Percentiles rank a stretch among this genome's conserved stretches.
phyloP scores from a whole-genome alignment of 2,888 invertebrate genomes.

The Neuroscelio doddi region DNA sequence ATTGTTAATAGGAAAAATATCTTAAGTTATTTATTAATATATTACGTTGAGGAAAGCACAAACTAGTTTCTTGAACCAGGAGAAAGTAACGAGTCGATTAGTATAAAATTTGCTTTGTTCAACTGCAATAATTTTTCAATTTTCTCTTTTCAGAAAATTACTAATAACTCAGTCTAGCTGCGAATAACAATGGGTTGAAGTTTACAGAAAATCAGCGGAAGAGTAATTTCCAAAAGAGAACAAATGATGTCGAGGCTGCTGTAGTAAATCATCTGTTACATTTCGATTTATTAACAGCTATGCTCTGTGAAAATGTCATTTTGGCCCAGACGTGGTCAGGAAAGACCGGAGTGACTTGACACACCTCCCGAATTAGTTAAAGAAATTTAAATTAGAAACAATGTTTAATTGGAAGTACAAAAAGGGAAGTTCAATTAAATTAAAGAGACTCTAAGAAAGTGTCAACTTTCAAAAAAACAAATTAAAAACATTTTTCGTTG shows the following conservation, averaged over 20 bases:
- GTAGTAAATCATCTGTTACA: neutral
- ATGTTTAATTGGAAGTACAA: neutral
- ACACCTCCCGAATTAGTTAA: neutral
- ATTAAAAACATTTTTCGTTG: too few relatives aligned
- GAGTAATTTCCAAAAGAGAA: neutral
- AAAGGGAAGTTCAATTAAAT: neutral
- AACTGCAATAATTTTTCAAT: neutral
- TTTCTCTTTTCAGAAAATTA: neutral
- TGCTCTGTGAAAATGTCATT: neutral
- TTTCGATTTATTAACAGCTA: slow-evolving; percentile 3
- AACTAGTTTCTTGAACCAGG: too few relatives aligned
- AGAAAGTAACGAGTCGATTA: slow-evolving; percentile 1
- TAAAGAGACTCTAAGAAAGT: too few relatives aligned
- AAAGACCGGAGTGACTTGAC: neutral
- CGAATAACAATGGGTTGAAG: slow-evolving; percentile 21
- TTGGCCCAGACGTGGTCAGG: neutral
- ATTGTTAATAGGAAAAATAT: too few relatives aligned
- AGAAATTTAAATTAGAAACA: neutral
- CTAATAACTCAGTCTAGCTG: slow-evolving; percentile 18
- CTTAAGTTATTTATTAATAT: too few relatives aligned
- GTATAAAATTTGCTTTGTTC: neutral
- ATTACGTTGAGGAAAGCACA: too few relatives aligned
- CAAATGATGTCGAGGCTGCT: neutral
- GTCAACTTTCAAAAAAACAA: too few relatives aligned
- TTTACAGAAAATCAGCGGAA: slow-evolving; percentile 3